Conservation (phyloP, 2,113 vertebrate species). For the Mesembrinibis cayennensis region DNA sequence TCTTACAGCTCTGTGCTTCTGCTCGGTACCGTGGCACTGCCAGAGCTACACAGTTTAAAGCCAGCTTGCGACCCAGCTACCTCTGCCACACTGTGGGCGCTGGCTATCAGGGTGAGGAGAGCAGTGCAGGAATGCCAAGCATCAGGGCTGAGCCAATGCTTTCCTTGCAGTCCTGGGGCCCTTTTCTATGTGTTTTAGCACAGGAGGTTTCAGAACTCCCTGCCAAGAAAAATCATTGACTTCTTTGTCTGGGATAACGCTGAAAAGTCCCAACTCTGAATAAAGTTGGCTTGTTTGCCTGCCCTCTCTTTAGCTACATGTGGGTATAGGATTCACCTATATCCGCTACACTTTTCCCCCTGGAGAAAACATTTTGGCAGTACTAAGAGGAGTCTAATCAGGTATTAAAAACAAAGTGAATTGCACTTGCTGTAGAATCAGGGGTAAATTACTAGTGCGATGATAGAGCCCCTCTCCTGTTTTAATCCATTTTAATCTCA, state of each 20-base stretch:
- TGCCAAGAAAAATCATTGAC: not conserved
- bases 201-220: not conserved
- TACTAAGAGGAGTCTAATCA: not conserved
- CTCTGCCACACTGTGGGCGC: accelerated
- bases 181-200: not conserved
- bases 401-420: slow-evolving; percentile 20
- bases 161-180: not conserved
- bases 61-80: not conserved
- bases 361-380: not conserved
- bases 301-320: not conserved
- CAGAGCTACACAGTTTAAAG: not conserved
- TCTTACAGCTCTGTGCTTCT: not conserved
- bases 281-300: not conserved
- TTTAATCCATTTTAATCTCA: slow-evolving; percentile 67
- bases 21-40: not conserved
- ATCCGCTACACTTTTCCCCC: not conserved
- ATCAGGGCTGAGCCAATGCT: not conserved
- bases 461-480: slow-evolving; percentile 17
- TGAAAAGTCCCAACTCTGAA: not conserved
- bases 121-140: accelerated
- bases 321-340: not conserved
- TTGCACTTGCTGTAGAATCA: slow-evolving; percentile 15
- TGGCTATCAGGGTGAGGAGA: not conserved
- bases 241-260: not conserved
- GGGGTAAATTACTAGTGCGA: slow-evolving; percentile 29